Conservation (phyloP, 2,113 vertebrate species). For the Amphiprion ocellaris region DNA sequence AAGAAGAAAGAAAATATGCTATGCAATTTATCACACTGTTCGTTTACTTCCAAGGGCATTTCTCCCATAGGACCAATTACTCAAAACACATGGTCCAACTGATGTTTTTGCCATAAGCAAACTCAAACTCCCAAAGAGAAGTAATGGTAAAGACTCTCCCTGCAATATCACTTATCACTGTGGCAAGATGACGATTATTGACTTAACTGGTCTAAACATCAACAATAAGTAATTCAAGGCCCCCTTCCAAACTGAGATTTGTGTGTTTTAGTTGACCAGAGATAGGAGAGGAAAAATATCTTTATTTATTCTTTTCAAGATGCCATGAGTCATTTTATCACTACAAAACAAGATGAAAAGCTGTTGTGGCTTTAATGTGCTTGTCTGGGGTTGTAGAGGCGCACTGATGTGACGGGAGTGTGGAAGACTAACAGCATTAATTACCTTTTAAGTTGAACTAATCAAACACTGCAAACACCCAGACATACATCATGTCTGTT, state of each 20-base stretch:
- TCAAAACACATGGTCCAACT: slow-evolving; percentile 38
- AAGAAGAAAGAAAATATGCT: slow-evolving; percentile 3
- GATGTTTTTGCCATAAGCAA: slow-evolving; percentile 64
- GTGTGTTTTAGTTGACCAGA: slow-evolving; percentile 69
- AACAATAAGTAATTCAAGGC: slow-evolving; percentile 69
- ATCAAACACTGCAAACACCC: slow-evolving; percentile 55
- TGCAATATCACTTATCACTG: slow-evolving; percentile 73
- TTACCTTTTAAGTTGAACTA: slow-evolving; percentile 72
- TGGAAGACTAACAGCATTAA: slow-evolving; percentile 75
- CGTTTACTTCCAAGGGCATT: slow-evolving; percentile 37
- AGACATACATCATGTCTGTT: slow-evolving; percentile 45
- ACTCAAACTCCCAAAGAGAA: slow-evolving; percentile 60
- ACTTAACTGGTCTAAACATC: slow-evolving; percentile 80
- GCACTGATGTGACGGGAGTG: slow-evolving; percentile 68
- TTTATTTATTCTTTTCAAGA: slow-evolving; percentile 65
- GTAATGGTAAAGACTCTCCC: slow-evolving; percentile 52
- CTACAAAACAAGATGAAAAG: slow-evolving; percentile 48
- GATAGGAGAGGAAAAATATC: neutral
- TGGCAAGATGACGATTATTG: slow-evolving; percentile 76
- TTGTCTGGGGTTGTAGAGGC: slow-evolving; percentile 66
- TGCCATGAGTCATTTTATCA: slow-evolving; percentile 22
- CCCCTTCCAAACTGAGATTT: slow-evolving; percentile 39
- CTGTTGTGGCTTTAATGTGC: slow-evolving; percentile 67
- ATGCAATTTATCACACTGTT: slow-evolving; percentile 59
- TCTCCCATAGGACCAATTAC: slow-evolving; percentile 49